These are phyloP conservation scores for Chiridota heheva DNA, from an alignment of 35 echinoderm and acorn worm genomes.

Conservation along the genomic window DNA sequence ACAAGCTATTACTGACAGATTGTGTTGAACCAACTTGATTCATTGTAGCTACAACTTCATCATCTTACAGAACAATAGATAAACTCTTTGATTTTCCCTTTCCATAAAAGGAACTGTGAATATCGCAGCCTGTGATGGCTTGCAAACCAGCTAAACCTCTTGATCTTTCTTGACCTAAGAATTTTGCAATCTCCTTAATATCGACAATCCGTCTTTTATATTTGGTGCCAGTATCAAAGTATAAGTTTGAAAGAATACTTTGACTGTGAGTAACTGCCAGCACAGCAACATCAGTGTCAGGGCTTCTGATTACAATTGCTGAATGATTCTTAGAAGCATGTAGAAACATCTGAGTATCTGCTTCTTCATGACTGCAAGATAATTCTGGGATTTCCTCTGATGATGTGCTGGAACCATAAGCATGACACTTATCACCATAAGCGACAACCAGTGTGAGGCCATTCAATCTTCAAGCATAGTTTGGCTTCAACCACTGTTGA, in stretches of 20 bases:
- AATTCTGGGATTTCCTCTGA: constrained; percentile 1
- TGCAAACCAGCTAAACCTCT: too few relatives aligned
- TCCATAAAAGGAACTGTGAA: too few relatives aligned
- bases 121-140: too few relatives aligned
- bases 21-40: too few relatives aligned
- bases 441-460: constrained; percentile 24
- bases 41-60: too few relatives aligned
- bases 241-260: not conserved
- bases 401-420: not conserved
- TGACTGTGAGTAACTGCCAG: not conserved
- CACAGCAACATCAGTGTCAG: constrained; percentile 54
- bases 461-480: constrained; percentile 26
- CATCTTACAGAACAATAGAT: too few relatives aligned
- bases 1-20: too few relatives aligned
- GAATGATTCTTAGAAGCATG: not conserved
- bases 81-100: too few relatives aligned
- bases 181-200: not conserved
- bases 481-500: constrained; percentile 4
- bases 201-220: not conserved
- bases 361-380: constrained; percentile 46
- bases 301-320: constrained; percentile 16
- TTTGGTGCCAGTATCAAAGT: constrained; percentile 26
- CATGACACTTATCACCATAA: constrained; percentile 31
- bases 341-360: constrained; percentile 46
- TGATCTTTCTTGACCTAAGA: not conserved